Evolutionary conservation across 2,888 invertebrate genomes (phyloP).

Genomic region (Apantesis nais): DNA sequence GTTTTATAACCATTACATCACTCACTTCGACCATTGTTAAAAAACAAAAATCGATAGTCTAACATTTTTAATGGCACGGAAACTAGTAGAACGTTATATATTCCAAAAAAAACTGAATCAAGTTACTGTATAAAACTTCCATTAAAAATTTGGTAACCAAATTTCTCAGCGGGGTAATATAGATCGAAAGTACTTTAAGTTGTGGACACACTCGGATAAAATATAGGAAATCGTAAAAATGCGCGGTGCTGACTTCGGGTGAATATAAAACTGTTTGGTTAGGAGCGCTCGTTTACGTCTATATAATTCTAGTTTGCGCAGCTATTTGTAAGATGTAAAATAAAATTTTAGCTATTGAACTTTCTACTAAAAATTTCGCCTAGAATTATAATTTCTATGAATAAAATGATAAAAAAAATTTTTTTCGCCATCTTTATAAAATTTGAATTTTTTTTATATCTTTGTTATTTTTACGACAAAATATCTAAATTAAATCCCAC

Average conservation of each 20-base stretch:
- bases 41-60: background rate
- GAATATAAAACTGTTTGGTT: constrained; percentile 30
- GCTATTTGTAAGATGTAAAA: constrained; percentile 24
- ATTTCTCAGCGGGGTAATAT: constrained; percentile 10
- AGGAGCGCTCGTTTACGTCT: constrained; percentile 19
- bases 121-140: constrained; percentile 18
- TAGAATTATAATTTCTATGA: background rate
- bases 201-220: constrained; percentile 20
- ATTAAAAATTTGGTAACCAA: constrained; percentile 31
- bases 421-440: background rate
- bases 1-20: too few species aligned
- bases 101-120: background rate
- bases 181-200: constrained; percentile 11
- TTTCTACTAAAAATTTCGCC: too few species aligned
- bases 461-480: background rate
- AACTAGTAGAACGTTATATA: background rate
- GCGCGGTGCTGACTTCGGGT: constrained; percentile 13
- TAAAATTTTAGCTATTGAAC: background rate
- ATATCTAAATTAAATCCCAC: constrained; percentile 2
- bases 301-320: constrained; percentile 18
- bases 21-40: too few species aligned
- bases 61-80: background rate
- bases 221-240: constrained; percentile 35
- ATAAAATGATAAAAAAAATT: background rate
- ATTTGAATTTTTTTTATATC: background rate